Conservation (phyloP, 2,797 vertebrate species). For the Protonibea diacanthus region DNA sequence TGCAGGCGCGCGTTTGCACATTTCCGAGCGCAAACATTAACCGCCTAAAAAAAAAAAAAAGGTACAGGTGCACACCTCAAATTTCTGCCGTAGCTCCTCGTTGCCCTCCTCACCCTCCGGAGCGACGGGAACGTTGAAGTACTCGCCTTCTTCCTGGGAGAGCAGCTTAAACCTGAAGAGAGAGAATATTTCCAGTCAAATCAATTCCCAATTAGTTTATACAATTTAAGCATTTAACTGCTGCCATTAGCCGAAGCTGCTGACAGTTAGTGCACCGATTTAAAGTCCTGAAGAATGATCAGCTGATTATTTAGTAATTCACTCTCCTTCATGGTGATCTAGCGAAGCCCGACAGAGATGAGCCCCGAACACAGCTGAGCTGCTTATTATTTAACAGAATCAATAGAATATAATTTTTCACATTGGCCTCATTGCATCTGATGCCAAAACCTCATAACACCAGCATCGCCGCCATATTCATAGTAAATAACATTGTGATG, state of each 20-base stretch:
- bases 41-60: not conserved
- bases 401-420: conserved; percentile 45
- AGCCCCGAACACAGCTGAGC: not conserved
- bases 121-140: conserved; percentile 96
- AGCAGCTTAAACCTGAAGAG: conserved; percentile 94
- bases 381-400: conserved; percentile 47
- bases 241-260: conserved; percentile 54
- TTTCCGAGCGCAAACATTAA: conserved; percentile 2
- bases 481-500: not conserved
- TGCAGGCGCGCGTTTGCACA: conserved; percentile 62
- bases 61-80: conserved; percentile 87
- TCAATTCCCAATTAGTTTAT: conserved; percentile 60
- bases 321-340: conserved; percentile 60
- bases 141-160: conserved; percentile 98
- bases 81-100: conserved; percentile 95
- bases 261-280: conserved; percentile 54
- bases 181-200: conserved; percentile 64
- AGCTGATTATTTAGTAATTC: conserved; percentile 63
- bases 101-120: conserved; percentile 95
- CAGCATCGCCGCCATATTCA: not conserved
- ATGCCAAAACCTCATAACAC: conserved; percentile 2
- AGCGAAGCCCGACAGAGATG: conserved; percentile 34
- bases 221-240: conserved; percentile 59
- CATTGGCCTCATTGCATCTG: conserved; percentile 13
- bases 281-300: conserved; percentile 54